Conservation (phyloP, 2,113 vertebrate species). For the Macroglossus sobrinus region DNA sequence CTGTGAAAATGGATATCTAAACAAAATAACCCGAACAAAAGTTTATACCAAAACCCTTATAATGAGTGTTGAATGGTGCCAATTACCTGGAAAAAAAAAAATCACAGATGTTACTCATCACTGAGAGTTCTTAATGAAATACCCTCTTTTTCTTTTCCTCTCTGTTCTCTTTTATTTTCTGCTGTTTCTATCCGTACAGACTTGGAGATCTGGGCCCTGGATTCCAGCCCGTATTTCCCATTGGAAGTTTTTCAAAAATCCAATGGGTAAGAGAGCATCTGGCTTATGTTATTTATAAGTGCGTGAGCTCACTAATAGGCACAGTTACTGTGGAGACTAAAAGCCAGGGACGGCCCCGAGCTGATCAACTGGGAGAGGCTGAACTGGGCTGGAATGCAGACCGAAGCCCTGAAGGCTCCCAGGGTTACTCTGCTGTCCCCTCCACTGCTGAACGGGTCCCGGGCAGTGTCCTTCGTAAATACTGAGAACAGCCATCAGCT, state of each 20-base stretch:
- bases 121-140: background rate
- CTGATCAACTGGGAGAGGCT: slow-evolving; percentile 42
- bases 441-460: background rate
- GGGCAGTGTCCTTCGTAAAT: background rate
- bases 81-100: background rate
- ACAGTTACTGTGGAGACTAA: slow-evolving; percentile 61
- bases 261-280: slow-evolving; percentile 64
- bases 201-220: slow-evolving; percentile 48
- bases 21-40: slow-evolving; percentile 7
- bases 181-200: slow-evolving; percentile 35
- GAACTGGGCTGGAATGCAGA: slow-evolving; percentile 7
- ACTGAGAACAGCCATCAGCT: background rate
- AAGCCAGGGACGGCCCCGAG: slow-evolving; percentile 33
- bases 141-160: background rate
- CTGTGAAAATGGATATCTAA: background rate
- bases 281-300: slow-evolving; percentile 51
- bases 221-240: slow-evolving; percentile 37
- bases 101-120: background rate
- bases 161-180: background rate
- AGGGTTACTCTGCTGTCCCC: background rate
- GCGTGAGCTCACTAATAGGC: slow-evolving; percentile 56
- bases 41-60: background rate
- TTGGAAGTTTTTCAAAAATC: slow-evolving; percentile 61
- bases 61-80: background rate
- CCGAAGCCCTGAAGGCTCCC: background rate